Evolutionary conservation across 2,797 vertebrate genomes (phyloP).

Genomic region (Aplochiton taeniatus): DNA sequence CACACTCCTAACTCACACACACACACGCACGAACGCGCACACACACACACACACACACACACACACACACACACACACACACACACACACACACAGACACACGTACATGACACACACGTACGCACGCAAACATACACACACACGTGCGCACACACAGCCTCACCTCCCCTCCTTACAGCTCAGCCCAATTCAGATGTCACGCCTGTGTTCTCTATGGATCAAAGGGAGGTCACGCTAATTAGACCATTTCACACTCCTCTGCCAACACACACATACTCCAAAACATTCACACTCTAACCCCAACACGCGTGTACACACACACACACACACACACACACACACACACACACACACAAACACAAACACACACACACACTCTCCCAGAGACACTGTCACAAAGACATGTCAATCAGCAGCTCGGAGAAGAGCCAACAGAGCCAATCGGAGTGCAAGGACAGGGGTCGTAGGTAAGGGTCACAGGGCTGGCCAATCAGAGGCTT

Average conservation of each 20-base stretch:
- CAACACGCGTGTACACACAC: neutral
- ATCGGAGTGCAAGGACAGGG: conserved; percentile 20
- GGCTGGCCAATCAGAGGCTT: conserved; percentile 10
- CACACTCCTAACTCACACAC: no score
- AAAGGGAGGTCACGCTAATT: conserved; percentile 79
- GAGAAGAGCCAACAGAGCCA: conserved; percentile 17
- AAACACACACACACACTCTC: conserved; percentile 22
- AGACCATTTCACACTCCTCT: conserved; percentile 71
- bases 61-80: conserved; percentile 30
- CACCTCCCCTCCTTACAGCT: conserved; percentile 49
- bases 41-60: conserved; percentile 14
- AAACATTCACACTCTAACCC: neutral
- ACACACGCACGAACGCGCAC: neutral
- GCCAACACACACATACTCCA: conserved; percentile 40
- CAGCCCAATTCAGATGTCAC: conserved; percentile 71
- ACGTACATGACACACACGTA: conserved; percentile 12
- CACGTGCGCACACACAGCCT: conserved; percentile 13
- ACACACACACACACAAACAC: conserved; percentile 27
- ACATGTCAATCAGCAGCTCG: conserved; percentile 66
- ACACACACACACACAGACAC: neutral
- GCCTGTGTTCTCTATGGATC: conserved; percentile 72
- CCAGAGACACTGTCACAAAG: conserved; percentile 55
- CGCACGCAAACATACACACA: conserved; percentile 11
- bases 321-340: conserved; percentile 19
- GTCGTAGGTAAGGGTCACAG: conserved; percentile 32